Evolutionary conservation across 2,113 vertebrate genomes (phyloP).

Genomic region (Prionailurus viverrinus): DNA sequence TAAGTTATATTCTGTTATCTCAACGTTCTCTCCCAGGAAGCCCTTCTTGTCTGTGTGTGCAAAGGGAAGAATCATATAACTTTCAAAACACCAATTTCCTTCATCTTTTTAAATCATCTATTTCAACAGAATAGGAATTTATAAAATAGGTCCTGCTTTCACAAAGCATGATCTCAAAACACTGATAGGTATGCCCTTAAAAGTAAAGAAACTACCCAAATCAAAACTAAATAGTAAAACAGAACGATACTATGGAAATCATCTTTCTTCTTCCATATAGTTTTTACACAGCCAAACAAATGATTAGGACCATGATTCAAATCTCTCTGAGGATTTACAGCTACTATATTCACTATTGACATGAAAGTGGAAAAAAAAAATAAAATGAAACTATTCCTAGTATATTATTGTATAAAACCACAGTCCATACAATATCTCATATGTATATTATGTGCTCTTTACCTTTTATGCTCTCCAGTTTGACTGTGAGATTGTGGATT

Average conservation of each 20-base stretch:
- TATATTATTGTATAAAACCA: neutral
- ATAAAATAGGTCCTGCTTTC: neutral
- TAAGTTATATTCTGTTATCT: constrained; percentile 38
- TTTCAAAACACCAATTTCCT: neutral
- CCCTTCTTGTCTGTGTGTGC: constrained; percentile 10
- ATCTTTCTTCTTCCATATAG: neutral
- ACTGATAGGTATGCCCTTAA: neutral
- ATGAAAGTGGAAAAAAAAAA: neutral
- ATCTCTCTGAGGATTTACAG: neutral
- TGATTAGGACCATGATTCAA: neutral
- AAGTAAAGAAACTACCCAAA: neutral
- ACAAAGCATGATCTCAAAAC: neutral
- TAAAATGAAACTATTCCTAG: neutral
- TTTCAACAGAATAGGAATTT: constrained; percentile 44
- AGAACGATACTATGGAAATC: neutral
- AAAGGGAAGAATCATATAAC: constrained; percentile 30
- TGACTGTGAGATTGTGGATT: neutral
- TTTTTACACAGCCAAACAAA: neutral
- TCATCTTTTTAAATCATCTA: constrained; percentile 47
- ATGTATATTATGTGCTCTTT: neutral
- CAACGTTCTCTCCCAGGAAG: neutral
- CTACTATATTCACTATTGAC: neutral
- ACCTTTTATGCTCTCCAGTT: neutral
- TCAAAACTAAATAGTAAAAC: neutral
- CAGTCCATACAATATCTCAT: neutral